Base-by-base conservation (phyloP, 2,113 vertebrate genomes). In the Tautogolabrus adspersus region DNA sequence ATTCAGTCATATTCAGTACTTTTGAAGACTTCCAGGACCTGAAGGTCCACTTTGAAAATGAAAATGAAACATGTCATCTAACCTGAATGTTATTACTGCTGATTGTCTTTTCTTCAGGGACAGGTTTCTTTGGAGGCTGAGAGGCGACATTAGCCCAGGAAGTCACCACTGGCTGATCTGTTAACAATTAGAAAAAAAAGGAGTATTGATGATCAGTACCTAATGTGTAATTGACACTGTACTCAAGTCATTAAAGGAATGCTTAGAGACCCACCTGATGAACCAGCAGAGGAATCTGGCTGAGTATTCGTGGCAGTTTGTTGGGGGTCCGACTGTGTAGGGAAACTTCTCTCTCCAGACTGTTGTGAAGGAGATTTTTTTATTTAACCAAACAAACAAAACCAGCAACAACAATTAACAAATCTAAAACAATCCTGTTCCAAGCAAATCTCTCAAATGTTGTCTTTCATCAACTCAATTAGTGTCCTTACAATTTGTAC, bases 81-180 rank as follows among this genome's bases (percentile, higher is more conserved):
- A 94, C 93, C 90, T 91, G 84, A 21, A 75, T 54, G 16, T 44
- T n/a, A 16, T 61, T 23, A 62, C 47, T 57, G 63, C 16, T 10
- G 70, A 52, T 59, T 21, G 73, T 69, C 55, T 51, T 64, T 55
- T 79, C 85, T 63, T 68, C 78, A 10, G 77, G 38, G 18, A 66
- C 60, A 0, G 56, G 62, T 65, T 88, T 89, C 77, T 91, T 94
- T 4, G 93, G 93, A 70, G 93, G 93, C 78, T 94, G 94, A 58
- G 93, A 95, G 19, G 94, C 94, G 6, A 95, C 75, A 22, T 89
- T 93, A 19, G 94, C 94, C 94, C 94, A 95, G 7, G 94, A 94
- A 1, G 88, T 82, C 49, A 58, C 49, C 8, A 47, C 34, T 0
- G 51, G 9, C 21, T 66, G 75, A 65, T 34, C 89, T 90, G 59